Base-by-base conservation (phyloP, 2,888 invertebrate species). In the Caenorhabditis afra region DNA sequence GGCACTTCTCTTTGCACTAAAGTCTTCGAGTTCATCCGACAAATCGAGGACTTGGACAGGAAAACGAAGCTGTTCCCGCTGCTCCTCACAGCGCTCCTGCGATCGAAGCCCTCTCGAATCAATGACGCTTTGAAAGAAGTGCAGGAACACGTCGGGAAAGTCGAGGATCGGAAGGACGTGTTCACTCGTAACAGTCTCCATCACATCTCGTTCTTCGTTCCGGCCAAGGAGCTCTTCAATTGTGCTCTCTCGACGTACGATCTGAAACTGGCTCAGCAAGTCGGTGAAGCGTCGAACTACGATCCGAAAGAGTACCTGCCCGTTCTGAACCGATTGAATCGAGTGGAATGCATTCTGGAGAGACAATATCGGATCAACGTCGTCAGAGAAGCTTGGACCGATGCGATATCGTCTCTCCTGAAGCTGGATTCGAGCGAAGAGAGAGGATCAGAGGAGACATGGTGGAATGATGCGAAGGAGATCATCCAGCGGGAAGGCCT, bases 221-320 rank as follows among this genome's bases (percentile, higher is more conserved):
- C 79, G 8, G 85, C 84, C 16, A 78, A 81, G 47, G 66, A 59
- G 20, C 85, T 88, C 16, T 88, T 87, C 79, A 80, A 84, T 29
- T 83, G 84, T 16, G 86, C 87, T 12, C 78, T 88, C 10, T 81
- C 85, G 14, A 88, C 88, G 3, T 88, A 88, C 55, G 88, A 88
- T 58, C 50, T 88, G 52, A 64, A 81, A 10, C 62, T 88, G 39
- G 85, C 86, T 11, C 79, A 85, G 23, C 80, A 84, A 62, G 83
- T 79, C 14, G 86, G 81, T 7, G 85, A 87, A 64, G 81, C 83
- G 0, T 78, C 85, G 5, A 83, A 86, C 35, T 75, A 81, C 37
- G 86, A 82, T 79, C 87, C 83, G 0, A 85, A 85, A 41, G 88
- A 88, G 61, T 87, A 86, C 29, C 73, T 88, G 23, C 87, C 88